phyloP scores from a whole-genome alignment of 2,797 vertebrate genomes.

The Gymnoscopelus microlampas region DNA sequence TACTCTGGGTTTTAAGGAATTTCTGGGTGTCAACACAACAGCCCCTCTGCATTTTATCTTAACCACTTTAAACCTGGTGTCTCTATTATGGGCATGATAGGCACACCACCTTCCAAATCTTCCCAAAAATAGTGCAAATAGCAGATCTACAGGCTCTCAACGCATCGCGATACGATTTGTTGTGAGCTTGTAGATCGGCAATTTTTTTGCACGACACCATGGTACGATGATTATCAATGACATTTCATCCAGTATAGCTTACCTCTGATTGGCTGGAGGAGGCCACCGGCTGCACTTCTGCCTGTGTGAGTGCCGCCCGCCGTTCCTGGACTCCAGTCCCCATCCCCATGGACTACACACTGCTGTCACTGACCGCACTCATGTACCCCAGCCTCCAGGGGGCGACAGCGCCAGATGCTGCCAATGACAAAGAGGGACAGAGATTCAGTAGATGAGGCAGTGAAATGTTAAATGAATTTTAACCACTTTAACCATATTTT shows the following conservation, averaged over 20 bases:
- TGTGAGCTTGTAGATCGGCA: no score
- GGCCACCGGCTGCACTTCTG: conserved; percentile 80
- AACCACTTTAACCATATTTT: no score
- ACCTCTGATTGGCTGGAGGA: conserved; percentile 82
- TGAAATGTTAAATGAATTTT: conserved; percentile 17
- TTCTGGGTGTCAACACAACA: not conserved
- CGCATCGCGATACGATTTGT: no score
- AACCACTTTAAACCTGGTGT: not conserved
- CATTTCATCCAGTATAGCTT: conserved; percentile 48
- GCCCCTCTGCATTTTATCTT: not conserved
- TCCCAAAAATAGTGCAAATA: not conserved
- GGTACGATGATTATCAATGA: not conserved
- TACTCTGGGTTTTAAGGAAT: no score
- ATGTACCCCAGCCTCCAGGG: conserved; percentile 59
- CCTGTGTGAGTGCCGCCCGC: conserved; percentile 74
- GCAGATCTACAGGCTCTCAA: no score
- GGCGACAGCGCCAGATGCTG: conserved; percentile 17
- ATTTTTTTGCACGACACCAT: no score
- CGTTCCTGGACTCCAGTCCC: conserved; percentile 90
- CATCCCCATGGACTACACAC: conserved; percentile 81
- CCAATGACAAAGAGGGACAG: conserved; percentile 6
- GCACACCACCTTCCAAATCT: not conserved
- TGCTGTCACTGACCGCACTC: conserved; percentile 42
- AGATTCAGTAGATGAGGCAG: conserved; percentile 10
- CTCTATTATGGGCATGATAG: no score